Evolutionary conservation across 1,140 invertebrate genomes (phyloP).

Genomic region (Drosophila teissieri): DNA sequence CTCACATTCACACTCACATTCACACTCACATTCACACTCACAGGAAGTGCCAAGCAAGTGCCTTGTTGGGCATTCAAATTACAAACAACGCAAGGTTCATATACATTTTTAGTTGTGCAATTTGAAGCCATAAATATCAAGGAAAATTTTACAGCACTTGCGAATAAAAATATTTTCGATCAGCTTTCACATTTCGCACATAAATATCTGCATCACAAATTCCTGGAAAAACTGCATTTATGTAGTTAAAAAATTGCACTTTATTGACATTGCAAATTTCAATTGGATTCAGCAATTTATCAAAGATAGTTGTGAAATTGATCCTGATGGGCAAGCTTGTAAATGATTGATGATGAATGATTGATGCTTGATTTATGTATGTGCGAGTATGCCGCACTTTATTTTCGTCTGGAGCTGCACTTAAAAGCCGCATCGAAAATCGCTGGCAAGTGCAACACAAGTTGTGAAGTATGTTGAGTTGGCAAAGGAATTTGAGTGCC

Average conservation of each 20-base stretch:
- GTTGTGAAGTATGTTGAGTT: slow-evolving; percentile 59
- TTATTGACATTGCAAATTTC: too few species aligned
- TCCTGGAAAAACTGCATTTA: neutral
- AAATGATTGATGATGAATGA: slow-evolving; percentile 81
- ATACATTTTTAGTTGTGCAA: slow-evolving; percentile 11
- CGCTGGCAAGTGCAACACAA: slow-evolving; percentile 46
- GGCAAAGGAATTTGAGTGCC: slow-evolving; percentile 56
- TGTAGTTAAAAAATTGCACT: neutral
- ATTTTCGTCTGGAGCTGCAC: slow-evolving; percentile 33
- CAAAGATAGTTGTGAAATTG: too few species aligned
- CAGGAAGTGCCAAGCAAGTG: slow-evolving; percentile 4
- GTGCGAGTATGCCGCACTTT: slow-evolving; percentile 22
- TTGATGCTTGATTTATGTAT: slow-evolving; percentile 69
- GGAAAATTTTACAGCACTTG: neutral
- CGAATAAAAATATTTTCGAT: neutral
- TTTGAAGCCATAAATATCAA: slow-evolving; percentile 9
- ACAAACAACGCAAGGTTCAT: slow-evolving; percentile 21
- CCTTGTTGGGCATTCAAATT: slow-evolving; percentile 38
- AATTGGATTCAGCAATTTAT: too few species aligned
- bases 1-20: slow-evolving; percentile 4
- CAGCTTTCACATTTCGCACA: neutral
- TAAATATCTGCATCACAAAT: neutral
- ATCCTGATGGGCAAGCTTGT: too few species aligned
- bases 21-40: slow-evolving; percentile 5
- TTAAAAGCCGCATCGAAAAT: slow-evolving; percentile 28